Evolutionary conservation across 2,797 vertebrate genomes (phyloP).

Genomic region (Sparidentex hasta): DNA sequence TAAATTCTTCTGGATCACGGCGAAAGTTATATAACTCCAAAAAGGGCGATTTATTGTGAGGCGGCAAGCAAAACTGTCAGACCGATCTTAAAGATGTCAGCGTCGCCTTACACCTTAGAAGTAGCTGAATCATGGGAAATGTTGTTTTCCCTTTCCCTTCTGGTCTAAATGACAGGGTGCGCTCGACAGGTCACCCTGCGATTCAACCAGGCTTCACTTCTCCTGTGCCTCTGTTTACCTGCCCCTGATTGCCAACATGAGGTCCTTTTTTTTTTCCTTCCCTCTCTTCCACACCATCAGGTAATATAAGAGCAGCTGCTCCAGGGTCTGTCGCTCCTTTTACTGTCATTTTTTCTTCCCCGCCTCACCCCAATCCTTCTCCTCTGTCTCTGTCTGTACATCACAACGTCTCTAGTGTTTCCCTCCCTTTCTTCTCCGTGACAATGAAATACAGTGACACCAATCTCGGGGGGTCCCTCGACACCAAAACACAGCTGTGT

Average conservation of each 20-base stretch:
- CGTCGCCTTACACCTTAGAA: background rate
- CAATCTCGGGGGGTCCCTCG: slow-evolving; percentile 82
- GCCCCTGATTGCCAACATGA: slow-evolving; percentile 32
- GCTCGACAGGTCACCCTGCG: slow-evolving; percentile 45
- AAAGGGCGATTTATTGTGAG: slow-evolving; percentile 56
- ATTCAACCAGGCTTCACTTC: slow-evolving; percentile 44
- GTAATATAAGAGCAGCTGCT: slow-evolving; percentile 70
- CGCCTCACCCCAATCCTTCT: slow-evolving; percentile 34
- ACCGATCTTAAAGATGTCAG: slow-evolving; percentile 61
- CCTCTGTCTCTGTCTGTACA: slow-evolving; percentile 48
- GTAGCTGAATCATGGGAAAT: slow-evolving; percentile 68
- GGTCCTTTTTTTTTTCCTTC: slow-evolving; percentile 3
- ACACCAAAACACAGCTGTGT: slow-evolving; percentile 85
- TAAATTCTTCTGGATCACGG: slow-evolving; percentile 65
- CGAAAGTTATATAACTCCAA: slow-evolving; percentile 57
- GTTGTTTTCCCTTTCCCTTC: slow-evolving; percentile 35
- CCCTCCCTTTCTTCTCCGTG: slow-evolving; percentile 70
- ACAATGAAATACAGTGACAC: slow-evolving; percentile 87
- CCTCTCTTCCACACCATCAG: slow-evolving; percentile 47
- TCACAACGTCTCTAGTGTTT: slow-evolving; percentile 60
- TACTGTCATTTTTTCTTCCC: slow-evolving; percentile 22
- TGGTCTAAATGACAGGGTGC: slow-evolving; percentile 50
- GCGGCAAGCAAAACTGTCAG: slow-evolving; percentile 57
- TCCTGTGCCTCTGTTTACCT: slow-evolving; percentile 60
- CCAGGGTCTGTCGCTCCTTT: slow-evolving; percentile 48